phyloP scores from a whole-genome alignment of 2,888 invertebrate species.

The Drosophila paucipuncta region DNA sequence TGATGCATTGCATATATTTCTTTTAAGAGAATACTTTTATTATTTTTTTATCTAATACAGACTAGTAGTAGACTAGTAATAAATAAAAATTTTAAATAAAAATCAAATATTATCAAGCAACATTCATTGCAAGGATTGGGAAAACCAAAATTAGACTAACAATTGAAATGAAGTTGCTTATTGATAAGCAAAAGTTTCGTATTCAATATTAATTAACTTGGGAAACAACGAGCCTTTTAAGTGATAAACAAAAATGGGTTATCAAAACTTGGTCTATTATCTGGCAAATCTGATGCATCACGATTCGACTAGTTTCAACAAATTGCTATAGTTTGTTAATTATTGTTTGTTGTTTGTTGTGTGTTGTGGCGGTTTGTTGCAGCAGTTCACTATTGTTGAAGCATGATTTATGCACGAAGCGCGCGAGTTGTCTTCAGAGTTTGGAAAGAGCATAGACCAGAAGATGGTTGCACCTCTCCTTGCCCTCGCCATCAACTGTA shows the following conservation, averaged over 20 bases:
- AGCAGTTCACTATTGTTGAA: conserved; percentile 24
- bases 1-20: neutral
- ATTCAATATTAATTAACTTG: neutral
- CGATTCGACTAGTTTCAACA: neutral
- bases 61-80: neutral
- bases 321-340: conserved; percentile 3
- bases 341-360: neutral
- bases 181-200: neutral
- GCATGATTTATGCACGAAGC: conserved; percentile 64
- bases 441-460: neutral
- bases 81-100: neutral
- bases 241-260: neutral
- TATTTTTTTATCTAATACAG: neutral
- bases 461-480: conserved; percentile 15
- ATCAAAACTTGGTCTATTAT: neutral
- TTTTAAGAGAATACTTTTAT: neutral
- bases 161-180: neutral
- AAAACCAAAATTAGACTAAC: neutral
- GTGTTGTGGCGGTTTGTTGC: neutral
- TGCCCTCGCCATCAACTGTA: neutral
- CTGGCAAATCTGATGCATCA: neutral
- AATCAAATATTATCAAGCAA: neutral
- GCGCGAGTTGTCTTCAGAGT: conserved; percentile 22
- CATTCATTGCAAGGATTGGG: too few relatives aligned
- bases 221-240: neutral